phyloP scores from a whole-genome alignment of 2,888 invertebrate species.

The Scaptomyza caliginosa region DNA sequence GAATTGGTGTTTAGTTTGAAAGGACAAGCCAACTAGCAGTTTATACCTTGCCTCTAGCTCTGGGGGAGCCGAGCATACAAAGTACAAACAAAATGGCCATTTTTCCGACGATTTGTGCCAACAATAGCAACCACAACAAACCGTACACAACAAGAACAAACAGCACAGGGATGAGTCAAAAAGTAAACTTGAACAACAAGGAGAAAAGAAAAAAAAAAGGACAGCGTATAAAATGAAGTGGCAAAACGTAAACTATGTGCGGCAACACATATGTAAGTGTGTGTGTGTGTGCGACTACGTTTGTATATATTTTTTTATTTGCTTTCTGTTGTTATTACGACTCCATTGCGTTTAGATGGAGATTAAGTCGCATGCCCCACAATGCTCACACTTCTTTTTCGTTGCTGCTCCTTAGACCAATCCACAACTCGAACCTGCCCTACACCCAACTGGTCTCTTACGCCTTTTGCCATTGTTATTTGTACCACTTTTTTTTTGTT shows the following conservation, averaged over 20 bases:
- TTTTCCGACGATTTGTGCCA: conserved; percentile 51
- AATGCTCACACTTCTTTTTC: neutral
- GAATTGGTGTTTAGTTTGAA: neutral
- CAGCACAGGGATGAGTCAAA: conserved; percentile 51
- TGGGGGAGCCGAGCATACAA: conserved; percentile 19
- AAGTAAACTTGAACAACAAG: conserved; percentile 43
- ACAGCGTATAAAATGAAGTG: conserved; percentile 74
- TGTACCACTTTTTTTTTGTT: conserved; percentile 44
- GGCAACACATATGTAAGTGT: conserved; percentile 24
- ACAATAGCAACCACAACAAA: conserved; percentile 22
- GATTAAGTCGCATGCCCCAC: conserved; percentile 68
- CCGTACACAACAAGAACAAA: conserved; percentile 18
- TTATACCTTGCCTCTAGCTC: neutral
- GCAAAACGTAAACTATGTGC: conserved; percentile 72
- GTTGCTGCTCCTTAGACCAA: neutral
- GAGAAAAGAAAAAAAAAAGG: conserved; percentile 29
- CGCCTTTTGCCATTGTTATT: conserved; percentile 50
- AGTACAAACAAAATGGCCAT: conserved; percentile 57
- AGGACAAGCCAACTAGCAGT: too few relatives aligned
- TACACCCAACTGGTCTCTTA: conserved; percentile 38
- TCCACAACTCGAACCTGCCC: neutral
- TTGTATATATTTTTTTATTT: conserved; percentile 69
- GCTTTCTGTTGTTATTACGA: conserved; percentile 77
- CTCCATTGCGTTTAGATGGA: conserved; percentile 78
- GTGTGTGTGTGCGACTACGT: conserved; percentile 21